phyloP scores from a whole-genome alignment of 2,797 vertebrate species.

The Clarias fuscus region DNA sequence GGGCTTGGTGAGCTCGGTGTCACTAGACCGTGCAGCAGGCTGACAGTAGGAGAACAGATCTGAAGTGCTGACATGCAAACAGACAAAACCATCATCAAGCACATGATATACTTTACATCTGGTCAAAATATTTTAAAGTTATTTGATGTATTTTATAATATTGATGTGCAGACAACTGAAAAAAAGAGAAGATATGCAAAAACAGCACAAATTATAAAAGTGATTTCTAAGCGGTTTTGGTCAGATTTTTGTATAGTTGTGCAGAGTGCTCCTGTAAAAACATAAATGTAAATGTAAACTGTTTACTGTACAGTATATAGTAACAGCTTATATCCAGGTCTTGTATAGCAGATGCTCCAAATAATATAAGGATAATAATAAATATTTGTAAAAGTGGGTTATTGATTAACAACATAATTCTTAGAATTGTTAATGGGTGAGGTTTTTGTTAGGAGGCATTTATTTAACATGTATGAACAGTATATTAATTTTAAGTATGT shows the following conservation, averaged over 20 bases:
- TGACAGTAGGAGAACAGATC: slow-evolving; percentile 77
- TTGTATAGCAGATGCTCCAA: too few relatives aligned
- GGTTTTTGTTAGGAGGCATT: too few relatives aligned
- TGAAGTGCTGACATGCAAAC: slow-evolving; percentile 78
- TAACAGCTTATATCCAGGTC: too few relatives aligned
- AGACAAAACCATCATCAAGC: slow-evolving; percentile 1
- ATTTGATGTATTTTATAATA: neutral
- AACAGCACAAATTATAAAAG: neutral
- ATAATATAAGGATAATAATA: too few relatives aligned
- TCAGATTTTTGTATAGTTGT: too few relatives aligned
- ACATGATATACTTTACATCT: neutral
- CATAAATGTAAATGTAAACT: too few relatives aligned
- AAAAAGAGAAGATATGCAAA: neutral
- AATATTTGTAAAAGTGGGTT: neutral
- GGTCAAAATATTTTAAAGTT: neutral
- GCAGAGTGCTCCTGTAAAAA: too few relatives aligned
- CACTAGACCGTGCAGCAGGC: slow-evolving; percentile 76
- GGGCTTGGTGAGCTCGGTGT: slow-evolving; percentile 73
- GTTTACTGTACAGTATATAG: too few relatives aligned
- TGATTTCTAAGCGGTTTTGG: neutral
- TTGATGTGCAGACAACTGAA: neutral
- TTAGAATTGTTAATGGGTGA: too few relatives aligned
- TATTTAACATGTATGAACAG: too few relatives aligned
- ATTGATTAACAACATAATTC: too few relatives aligned
- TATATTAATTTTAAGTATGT: too few relatives aligned